Conservation (phyloP, 2,113 vertebrate species). For the Pseudorhombus dupliciocellatus region DNA sequence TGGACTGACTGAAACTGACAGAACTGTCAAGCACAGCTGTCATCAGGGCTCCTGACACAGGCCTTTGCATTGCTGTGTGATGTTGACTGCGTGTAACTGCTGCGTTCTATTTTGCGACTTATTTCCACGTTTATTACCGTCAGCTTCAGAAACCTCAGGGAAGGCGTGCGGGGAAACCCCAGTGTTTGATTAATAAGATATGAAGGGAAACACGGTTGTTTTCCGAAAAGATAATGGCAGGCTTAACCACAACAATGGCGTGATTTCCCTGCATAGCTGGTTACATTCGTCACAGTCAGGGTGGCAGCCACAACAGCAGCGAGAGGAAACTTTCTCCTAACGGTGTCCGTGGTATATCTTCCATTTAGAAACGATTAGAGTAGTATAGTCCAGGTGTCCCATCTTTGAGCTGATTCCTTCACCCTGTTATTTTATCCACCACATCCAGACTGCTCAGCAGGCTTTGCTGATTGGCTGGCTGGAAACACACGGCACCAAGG, state of each 20-base stretch:
- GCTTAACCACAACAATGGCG: constrained; percentile 17
- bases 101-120: not conserved
- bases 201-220: not conserved
- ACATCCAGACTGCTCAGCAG: not conserved
- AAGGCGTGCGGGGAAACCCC: not conserved
- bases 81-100: not conserved
- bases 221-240: constrained; percentile 9
- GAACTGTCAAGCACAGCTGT: constrained; percentile 63
- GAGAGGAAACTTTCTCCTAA: constrained; percentile 9
- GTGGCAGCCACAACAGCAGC: constrained; percentile 10
- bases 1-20: constrained; percentile 50
- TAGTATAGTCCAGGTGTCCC: not conserved
- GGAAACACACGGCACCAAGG: not conserved
- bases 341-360: not conserved
- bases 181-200: constrained; percentile 2
- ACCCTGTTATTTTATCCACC: no score
- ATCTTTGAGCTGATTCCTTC: not conserved
- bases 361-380: not conserved
- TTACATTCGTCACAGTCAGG: constrained; percentile 10
- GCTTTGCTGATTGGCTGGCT: not conserved
- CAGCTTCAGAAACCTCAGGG: not conserved
- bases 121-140: constrained; percentile 2
- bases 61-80: constrained; percentile 50
- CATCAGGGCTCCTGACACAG: constrained; percentile 59
- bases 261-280: constrained; percentile 1